Base-by-base conservation (phyloP, 1,140 invertebrate species). In the Drosophila melanica region DNA sequence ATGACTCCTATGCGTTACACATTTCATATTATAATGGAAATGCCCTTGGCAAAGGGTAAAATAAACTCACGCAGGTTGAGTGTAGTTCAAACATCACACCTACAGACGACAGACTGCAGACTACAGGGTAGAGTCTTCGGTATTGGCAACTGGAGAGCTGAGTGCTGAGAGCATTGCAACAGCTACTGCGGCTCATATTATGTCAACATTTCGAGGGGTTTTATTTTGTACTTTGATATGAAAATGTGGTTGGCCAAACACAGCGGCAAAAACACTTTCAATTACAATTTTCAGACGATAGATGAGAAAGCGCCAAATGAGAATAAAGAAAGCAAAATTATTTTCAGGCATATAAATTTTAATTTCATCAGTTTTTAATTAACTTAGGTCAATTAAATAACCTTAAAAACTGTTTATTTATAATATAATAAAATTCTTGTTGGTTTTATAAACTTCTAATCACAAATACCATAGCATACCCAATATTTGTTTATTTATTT, bases 11-110 rank as follows among this genome's bases (percentile, higher is more conserved):
- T 33, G 7, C 9, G 33, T 1, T 35, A 9, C 33, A 35, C 33
- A 10, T 10, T 35, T 35, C 2, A 10, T 35, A 10, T 9, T 14
- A 2, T 35, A 30, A 59, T 11, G 18, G 27, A 63, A 53, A 23
- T 18, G 54, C 39, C n/a, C n/a, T 41, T 5, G n/a, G n/a, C 12
- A 14, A 14, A 44, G 42, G 39, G 45, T 47, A 47, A 39, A 35
- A 35, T 54, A 59, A 66, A 54, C 41, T 33, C 41, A 58, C 23
- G 60, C 69, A 68, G 71, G 81, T 86, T 68, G 78, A 86, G 81
- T 86, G 81, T 77, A 86, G 81, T 86, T 86, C 81, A 86, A 86
- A 86, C 75, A 86, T 86, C 65, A 86, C 81, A 86, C 81, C 81
- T 86, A 85, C 65, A 68, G 60, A 65, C 68, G 1, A 42, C 39